Evolutionary conservation across 2,888 invertebrate genomes (phyloP).

Genomic region (Tolmerus cingulatus): DNA sequence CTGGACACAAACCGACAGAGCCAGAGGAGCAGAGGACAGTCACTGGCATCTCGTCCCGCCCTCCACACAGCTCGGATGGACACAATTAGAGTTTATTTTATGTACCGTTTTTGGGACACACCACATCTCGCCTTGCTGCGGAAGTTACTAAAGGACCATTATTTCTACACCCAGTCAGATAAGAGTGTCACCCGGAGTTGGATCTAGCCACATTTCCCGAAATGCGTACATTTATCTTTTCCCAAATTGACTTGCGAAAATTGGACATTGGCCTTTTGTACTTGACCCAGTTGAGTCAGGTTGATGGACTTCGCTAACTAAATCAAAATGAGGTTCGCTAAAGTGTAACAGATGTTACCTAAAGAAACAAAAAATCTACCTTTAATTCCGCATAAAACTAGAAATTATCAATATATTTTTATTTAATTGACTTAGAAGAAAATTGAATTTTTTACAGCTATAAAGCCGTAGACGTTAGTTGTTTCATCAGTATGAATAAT

Average conservation of each 20-base stretch:
- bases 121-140: background rate
- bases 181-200: background rate
- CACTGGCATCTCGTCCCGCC: background rate
- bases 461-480: no score
- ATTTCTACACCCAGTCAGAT: background rate
- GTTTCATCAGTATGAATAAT: no score
- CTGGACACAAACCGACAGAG: constrained; percentile 33
- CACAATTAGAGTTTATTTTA: constrained; percentile 3
- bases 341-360: background rate
- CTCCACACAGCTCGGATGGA: background rate
- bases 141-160: background rate
- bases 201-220: background rate
- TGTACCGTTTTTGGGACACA: background rate
- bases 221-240: background rate
- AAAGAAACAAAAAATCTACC: background rate
- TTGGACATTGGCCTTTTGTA: background rate
- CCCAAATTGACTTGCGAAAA: background rate
- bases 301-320: background rate
- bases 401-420: no score
- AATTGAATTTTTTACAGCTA: no score
- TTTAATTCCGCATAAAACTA: background rate
- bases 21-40: background rate
- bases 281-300: background rate
- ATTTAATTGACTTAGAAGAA: no score
- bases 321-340: background rate